Evolutionary conservation across 2,888 invertebrate species (phyloP), one percentile per base, ranked within the genome.

Genomic region (Tenodera sinensis): DNA sequence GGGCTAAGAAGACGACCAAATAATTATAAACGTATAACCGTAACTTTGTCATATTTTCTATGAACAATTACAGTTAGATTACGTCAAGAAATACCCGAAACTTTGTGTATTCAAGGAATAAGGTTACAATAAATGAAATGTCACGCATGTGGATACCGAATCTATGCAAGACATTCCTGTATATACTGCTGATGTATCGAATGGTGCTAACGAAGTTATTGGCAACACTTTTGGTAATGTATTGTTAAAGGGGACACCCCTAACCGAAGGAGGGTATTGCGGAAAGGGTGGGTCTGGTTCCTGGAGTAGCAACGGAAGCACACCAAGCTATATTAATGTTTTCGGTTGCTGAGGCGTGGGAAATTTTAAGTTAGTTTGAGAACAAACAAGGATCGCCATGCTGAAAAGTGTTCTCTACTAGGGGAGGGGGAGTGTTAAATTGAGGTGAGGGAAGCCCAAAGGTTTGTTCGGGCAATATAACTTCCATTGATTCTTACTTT

Each of bases 311-410:
- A 71, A 71, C 54, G 54, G 85, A 30, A 30, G 84, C 34, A 25
- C 9, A 84, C 42, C 4, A 47, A 54, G 85, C 25, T 85, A 27
- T 85, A 71, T 89, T 89, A 87, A 87, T 89, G 87, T 89, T 89
- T 89, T 83, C 81, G 86, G 87, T 89, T 89, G 86, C 83, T 83
- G 84, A 84, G 54, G 28, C 88, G 88, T 88, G 84, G 83, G 88
- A 83, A 83, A 85, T 47, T 42, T 47, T 85, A 47, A 85, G 85
- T 85, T 47, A 28, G 28, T 83, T 27, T 27, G 83, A 83, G 27
- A 85, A 85, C 85, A 85, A 85, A 85, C 85, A 85, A 85, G 85
- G 27, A 47, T 85, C 84, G 30, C 54, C 54, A 42, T 42, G 42
- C 12, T 42, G 42, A 42, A 42, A 42, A 42, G 42, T 42, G 54